A percentile compares a stretch with the other conserved stretches of the same genome.
Evolutionary conservation across 2,888 invertebrate genomes (phyloP).

Genomic region (Gastracanthus pulcherrimus): DNA sequence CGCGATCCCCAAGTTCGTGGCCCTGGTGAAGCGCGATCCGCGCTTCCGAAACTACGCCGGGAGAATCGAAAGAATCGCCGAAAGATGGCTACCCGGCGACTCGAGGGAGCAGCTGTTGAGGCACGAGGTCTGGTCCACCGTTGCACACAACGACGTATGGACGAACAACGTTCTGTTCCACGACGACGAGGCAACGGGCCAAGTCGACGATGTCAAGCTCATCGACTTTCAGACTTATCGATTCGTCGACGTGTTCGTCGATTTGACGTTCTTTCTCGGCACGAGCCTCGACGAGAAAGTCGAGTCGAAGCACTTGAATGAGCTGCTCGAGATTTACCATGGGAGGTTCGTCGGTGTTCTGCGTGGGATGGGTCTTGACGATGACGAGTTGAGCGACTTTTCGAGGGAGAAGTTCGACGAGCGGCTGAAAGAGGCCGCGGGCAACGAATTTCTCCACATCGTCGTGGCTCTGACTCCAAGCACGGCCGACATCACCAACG

Average conservation of each 20-base stretch:
- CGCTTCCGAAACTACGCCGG: background rate
- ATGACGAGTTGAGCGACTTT: conserved; percentile 76
- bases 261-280: conserved; percentile 80
- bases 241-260: conserved; percentile 76
- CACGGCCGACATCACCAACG: conserved; percentile 47
- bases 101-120: background rate
- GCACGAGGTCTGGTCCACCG: conserved; percentile 35
- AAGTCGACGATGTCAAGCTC: conserved; percentile 79
- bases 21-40: no score
- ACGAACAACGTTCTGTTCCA: conserved; percentile 81
- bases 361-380: conserved; percentile 76
- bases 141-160: conserved; percentile 78
- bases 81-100: background rate
- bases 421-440: conserved; percentile 61
- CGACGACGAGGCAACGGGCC: conserved; percentile 70
- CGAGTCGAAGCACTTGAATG: conserved; percentile 72
- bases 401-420: conserved; percentile 62
- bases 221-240: conserved; percentile 81
- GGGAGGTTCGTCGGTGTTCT: conserved; percentile 78
- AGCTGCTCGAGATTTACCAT: conserved; percentile 79
- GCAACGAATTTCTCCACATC: conserved; percentile 59
- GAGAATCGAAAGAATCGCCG: background rate
- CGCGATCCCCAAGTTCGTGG: no score
- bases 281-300: conserved; percentile 76
- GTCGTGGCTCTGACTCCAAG: conserved; percentile 60